These are phyloP conservation scores for Chaenocephalus aceratus DNA, from an alignment of 2,113 vertebrate genomes.

Conservation along the genomic window DNA sequence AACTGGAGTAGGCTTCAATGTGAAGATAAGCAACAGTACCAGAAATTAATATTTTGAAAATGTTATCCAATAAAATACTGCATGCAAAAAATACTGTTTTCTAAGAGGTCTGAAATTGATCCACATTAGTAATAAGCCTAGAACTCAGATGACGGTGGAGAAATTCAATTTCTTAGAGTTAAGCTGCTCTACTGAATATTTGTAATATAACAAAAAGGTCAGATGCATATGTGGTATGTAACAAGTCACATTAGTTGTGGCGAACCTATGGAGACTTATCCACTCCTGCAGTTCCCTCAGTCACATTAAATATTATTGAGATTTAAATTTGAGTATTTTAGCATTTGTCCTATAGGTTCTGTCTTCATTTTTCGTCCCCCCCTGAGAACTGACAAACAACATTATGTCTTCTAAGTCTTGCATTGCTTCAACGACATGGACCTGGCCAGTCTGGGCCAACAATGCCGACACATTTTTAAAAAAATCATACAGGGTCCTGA, in stretches of 20 bases:
- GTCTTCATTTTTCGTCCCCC: slow-evolving; percentile 19
- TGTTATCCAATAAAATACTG: background rate
- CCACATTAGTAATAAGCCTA: background rate
- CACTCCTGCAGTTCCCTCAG: background rate
- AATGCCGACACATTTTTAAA: slow-evolving; percentile 28
- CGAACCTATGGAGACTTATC: background rate
- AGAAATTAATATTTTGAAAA: background rate
- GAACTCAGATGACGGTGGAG: background rate
- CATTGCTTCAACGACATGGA: slow-evolving; percentile 37
- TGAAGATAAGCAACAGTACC: background rate
- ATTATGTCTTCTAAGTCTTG: slow-evolving; percentile 14
- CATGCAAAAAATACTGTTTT: too few species aligned
- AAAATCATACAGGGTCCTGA: slow-evolving; percentile 22
- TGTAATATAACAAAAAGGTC: background rate
- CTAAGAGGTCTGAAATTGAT: background rate
- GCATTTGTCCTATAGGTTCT: slow-evolving; percentile 5
- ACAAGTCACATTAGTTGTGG: background rate
- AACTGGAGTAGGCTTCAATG: background rate
- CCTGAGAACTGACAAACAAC: slow-evolving; percentile 29
- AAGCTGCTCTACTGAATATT: background rate
- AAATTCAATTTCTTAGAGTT: background rate
- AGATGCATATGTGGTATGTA: background rate
- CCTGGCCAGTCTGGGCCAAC: slow-evolving; percentile 20
- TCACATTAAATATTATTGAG: background rate
- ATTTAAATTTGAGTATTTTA: background rate